A percentile compares a stretch with the other conserved stretches of the same genome.
phyloP scores from a whole-genome alignment of 2,113 vertebrate genomes.

The Xenus cinereus region DNA sequence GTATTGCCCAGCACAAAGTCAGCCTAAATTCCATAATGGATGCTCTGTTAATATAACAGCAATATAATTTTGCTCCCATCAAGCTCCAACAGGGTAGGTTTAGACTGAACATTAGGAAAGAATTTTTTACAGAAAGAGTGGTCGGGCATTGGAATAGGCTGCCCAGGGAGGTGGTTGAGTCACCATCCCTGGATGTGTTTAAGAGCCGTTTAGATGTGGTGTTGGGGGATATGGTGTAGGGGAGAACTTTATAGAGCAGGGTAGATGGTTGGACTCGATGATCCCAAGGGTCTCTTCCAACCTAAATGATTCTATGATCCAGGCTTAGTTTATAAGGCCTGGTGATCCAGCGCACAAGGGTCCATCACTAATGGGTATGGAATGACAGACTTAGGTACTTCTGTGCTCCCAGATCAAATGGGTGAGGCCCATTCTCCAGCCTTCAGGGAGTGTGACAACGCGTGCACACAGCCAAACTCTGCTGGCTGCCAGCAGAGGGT shows the following conservation, averaged over 20 bases:
- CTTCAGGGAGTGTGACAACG: not conserved
- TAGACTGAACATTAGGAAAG: too few species aligned
- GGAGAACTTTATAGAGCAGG: too few species aligned
- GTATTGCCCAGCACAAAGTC: not conserved
- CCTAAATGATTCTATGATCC: too few species aligned
- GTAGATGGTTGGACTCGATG: too few species aligned
- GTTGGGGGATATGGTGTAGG: too few species aligned
- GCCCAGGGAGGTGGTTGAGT: too few species aligned
- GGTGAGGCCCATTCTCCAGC: not conserved
- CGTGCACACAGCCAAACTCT: not conserved
- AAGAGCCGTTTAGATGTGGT: too few species aligned
- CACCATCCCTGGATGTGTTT: too few species aligned
- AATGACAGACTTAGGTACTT: not conserved
- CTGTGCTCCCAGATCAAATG: not conserved
- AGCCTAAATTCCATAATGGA: not conserved
- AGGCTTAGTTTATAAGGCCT: not conserved
- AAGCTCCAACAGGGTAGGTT: too few species aligned
- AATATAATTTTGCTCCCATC: not conserved
- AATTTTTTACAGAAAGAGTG: too few species aligned
- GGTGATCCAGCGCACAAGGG: not conserved
- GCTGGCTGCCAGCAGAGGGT: not conserved
- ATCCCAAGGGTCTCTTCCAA: too few species aligned
- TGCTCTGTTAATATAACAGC: not conserved
- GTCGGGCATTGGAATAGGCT: too few species aligned
- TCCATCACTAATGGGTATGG: not conserved